Conservation (phyloP, 2,888 invertebrate species). For the Frankliniella intonsa region DNA sequence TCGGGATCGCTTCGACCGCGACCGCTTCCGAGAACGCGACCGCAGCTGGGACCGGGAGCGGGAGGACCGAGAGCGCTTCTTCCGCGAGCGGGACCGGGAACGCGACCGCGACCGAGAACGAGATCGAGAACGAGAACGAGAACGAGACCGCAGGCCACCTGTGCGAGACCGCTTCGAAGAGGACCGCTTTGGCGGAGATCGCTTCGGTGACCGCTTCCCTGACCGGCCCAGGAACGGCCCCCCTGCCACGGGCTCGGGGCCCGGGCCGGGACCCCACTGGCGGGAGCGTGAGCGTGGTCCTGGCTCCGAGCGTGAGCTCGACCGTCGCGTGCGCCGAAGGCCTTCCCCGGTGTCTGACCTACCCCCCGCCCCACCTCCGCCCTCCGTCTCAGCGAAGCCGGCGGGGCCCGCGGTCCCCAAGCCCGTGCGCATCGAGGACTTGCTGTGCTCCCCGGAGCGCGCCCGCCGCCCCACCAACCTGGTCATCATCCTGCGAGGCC, state of each 20-base stretch:
- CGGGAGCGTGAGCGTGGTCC: conserved; percentile 20
- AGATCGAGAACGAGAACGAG: conserved; percentile 40
- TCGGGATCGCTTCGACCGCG: conserved; percentile 40
- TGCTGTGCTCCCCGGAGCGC: conserved; percentile 75
- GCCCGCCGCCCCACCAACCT: conserved; percentile 72
- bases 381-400: not conserved
- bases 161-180: not conserved
- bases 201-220: not conserved
- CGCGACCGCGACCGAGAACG: conserved; percentile 36
- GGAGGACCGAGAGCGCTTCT: conserved; percentile 41
- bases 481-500: conserved; percentile 84
- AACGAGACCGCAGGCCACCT: not conserved
- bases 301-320: not conserved
- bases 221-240: not conserved
- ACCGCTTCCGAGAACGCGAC: conserved; percentile 36
- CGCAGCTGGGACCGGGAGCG: conserved; percentile 40
- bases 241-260: not conserved
- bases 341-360: not conserved
- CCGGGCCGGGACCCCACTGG: not conserved
- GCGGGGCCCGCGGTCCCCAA: conserved; percentile 22
- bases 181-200: not conserved
- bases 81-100: conserved; percentile 40
- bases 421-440: conserved; percentile 70
- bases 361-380: not conserved
- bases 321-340: not conserved